A percentile compares a stretch with the other conserved stretches of the same genome.
Evolutionary conservation across 2,797 vertebrate genomes (phyloP).

Genomic region (Hoplostethus mediterraneus): DNA sequence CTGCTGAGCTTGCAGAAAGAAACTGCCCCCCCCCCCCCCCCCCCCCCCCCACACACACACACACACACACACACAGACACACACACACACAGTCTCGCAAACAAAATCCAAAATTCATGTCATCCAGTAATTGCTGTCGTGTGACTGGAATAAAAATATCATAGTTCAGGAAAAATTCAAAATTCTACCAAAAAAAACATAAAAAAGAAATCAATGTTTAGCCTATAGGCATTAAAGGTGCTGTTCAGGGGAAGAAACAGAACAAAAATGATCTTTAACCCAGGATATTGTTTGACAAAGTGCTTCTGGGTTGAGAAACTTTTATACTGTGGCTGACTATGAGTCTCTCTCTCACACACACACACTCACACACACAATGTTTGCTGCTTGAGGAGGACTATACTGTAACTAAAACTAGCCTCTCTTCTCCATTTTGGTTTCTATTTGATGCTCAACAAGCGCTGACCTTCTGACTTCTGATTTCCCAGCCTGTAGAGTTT

Average conservation of each 20-base stretch:
- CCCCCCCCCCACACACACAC: conserved; percentile 23
- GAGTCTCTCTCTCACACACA: background rate
- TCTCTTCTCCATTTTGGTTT: background rate
- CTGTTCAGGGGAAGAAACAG: too few relatives aligned
- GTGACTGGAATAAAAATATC: background rate
- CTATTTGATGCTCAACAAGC: background rate
- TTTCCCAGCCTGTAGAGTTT: background rate
- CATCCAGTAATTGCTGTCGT: conserved; percentile 13
- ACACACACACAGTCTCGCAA: background rate
- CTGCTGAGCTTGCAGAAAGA: conserved; percentile 62
- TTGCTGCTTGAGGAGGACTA: background rate
- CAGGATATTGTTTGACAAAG: background rate
- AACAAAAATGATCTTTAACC: too few relatives aligned
- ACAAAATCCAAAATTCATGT: conserved; percentile 15
- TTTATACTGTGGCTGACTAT: background rate
- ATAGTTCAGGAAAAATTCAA: background rate
- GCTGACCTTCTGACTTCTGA: background rate
- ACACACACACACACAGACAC: conserved; percentile 8
- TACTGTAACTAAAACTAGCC: background rate
- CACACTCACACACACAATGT: background rate
- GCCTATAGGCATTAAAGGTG: background rate
- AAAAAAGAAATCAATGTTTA: background rate
- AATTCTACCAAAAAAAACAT: background rate
- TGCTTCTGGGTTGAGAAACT: background rate
- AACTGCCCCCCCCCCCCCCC: too few relatives aligned